phyloP scores from a whole-genome alignment of 2,888 invertebrate species.

The Acronicta aceris region DNA sequence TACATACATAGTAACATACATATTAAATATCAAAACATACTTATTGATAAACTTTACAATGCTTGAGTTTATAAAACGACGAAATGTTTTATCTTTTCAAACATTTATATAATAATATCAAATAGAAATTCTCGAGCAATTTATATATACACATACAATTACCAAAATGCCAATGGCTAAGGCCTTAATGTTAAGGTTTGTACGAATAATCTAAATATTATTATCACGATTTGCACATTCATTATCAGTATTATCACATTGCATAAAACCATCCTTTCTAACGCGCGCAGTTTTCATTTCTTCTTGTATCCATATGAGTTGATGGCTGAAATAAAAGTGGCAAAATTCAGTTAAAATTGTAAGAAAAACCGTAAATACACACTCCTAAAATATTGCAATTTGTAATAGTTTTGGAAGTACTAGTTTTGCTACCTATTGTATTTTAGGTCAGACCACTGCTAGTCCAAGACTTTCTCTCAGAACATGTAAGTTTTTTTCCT shows the following conservation, averaged over 20 bases:
- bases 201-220: slow-evolving; percentile 42
- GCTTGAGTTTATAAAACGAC: slow-evolving; percentile 2
- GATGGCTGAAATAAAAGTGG: slow-evolving; percentile 88
- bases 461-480: too few species aligned
- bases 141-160: slow-evolving; percentile 19
- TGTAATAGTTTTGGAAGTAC: too few species aligned
- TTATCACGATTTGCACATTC: slow-evolving; percentile 58
- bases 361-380: background rate
- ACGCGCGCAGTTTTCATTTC: slow-evolving; percentile 59
- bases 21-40: background rate
- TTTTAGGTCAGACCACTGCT: too few species aligned
- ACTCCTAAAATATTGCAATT: too few species aligned
- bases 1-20: background rate
- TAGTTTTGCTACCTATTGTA: too few species aligned
- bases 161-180: slow-evolving; percentile 31
- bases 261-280: slow-evolving; percentile 21
- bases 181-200: slow-evolving; percentile 37
- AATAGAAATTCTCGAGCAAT: slow-evolving; percentile 8
- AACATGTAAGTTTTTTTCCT: too few species aligned
- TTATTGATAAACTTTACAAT: slow-evolving; percentile 4
- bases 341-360: background rate
- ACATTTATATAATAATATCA: slow-evolving; percentile 1
- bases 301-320: slow-evolving; percentile 93
- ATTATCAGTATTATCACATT: slow-evolving; percentile 61
- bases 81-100: slow-evolving; percentile 5